Percentiles rank a stretch among this genome's conserved stretches.
Conservation (phyloP, 2,113 vertebrate genomes). For the Varanus komodoensis region DNA sequence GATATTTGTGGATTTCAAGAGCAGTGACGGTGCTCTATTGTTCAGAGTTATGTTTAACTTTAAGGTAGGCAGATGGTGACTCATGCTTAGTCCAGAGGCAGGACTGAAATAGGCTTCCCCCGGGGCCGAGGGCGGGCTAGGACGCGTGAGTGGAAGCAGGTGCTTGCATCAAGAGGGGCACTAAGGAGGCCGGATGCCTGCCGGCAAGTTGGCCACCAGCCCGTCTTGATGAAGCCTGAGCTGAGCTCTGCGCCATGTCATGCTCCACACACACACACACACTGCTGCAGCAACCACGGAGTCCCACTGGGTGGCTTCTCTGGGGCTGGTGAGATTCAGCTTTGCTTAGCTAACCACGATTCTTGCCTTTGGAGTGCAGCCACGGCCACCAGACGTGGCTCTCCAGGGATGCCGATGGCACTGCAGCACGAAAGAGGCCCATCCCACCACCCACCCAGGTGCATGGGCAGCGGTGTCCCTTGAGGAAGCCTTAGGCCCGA, state of each 20-base stretch:
- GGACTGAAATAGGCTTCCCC: slow-evolving; percentile 4
- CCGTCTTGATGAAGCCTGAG: background rate
- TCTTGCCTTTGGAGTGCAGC: no score
- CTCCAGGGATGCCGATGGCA: background rate
- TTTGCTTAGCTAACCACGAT: background rate
- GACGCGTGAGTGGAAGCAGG: background rate
- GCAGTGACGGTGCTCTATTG: background rate
- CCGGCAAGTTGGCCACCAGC: background rate
- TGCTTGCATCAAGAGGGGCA: background rate
- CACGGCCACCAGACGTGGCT: background rate
- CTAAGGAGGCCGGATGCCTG: background rate
- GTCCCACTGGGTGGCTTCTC: background rate
- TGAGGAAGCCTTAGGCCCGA: background rate
- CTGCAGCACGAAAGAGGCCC: background rate
- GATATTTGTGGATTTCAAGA: background rate
- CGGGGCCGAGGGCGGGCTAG: background rate
- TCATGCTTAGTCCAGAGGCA: background rate
- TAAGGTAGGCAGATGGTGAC: background rate
- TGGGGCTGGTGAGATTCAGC: no score
- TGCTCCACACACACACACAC: background rate
- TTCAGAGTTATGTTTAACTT: background rate
- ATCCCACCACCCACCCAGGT: background rate
- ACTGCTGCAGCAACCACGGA: background rate
- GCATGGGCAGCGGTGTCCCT: background rate
- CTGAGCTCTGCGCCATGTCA: background rate